Base-by-base conservation (phyloP, 2,113 vertebrate species). In the Psettodes erumei region DNA sequence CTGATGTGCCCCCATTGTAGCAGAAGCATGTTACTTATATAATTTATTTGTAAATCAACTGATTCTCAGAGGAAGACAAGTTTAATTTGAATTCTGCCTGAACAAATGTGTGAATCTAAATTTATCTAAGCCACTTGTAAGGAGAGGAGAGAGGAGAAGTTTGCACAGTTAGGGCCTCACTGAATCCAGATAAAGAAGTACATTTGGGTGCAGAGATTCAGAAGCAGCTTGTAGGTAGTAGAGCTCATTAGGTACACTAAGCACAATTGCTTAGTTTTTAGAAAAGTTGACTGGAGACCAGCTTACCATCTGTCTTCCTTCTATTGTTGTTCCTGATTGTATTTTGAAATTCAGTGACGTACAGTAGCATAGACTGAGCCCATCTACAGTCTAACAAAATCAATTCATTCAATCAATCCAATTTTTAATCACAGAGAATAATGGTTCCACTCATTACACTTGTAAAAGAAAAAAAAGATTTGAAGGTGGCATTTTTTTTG, bases 241-340 rank as follows among this genome's bases (percentile, higher is more conserved):
- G 8, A 50, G 33, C 60, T 58, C 32, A 42, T 71, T 28, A 28
- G 43, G 21, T 23, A 16, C 12, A 19, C 37, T 60, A 35, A n/a
- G n/a, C n/a, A n/a, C n/a, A n/a, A n/a, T n/a, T 60, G 43, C 35
- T 62, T 77, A 55, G 50, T 68, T 71, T 56, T 33, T 5, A 67
- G 71, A 88, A 45, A 16, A 58, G 18, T 50, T 70, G 67, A 71
- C 67, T 65, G 23, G 40, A 64, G 30, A 45, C 15, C 45, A 76
- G 78, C 53, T 56, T 27, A 15, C 61, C 75, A 70, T 88, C 79
- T 77, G 87, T 78, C 84, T 91, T 89, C 84, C 88, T 91, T 35
- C 80, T 59, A 89, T 91, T 91, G 89, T 91, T 88, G 68, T 28
- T 76, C 68, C 60, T 88, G 28, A 90, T 88, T 91, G 78, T 83